phyloP scores from a whole-genome alignment of 2,797 vertebrate genomes.

The Varecia variegata region DNA sequence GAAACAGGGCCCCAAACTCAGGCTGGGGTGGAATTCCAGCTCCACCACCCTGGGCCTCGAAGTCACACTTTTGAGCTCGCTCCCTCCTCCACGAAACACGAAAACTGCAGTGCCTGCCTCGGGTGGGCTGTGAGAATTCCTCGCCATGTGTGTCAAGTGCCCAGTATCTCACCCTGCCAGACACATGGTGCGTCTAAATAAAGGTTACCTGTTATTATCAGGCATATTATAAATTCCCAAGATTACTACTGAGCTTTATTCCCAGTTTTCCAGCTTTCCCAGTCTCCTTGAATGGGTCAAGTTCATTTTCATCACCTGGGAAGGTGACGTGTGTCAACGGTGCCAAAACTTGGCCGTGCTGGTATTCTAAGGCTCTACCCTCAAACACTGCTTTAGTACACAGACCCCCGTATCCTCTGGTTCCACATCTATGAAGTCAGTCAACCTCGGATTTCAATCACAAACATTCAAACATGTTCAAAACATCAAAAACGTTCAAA shows the following conservation, averaged over 20 bases:
- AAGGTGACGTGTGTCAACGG: background rate
- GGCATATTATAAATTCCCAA: background rate
- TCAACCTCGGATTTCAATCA: background rate
- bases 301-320: background rate
- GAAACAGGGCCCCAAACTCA: background rate
- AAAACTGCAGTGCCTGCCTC: too few species aligned
- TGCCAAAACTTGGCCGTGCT: background rate
- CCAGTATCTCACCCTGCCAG: rapidly evolving
- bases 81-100: background rate
- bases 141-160: rapidly evolving
- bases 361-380: background rate
- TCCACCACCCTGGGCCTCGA: background rate
- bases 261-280: background rate
- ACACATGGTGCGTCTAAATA: background rate
- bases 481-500: background rate
- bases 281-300: background rate
- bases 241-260: background rate
- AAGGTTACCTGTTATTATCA: rapidly evolving
- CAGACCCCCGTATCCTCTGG: background rate
- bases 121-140: background rate
- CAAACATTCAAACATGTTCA: background rate
- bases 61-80: background rate
- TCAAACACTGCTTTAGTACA: background rate
- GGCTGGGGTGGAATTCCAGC: background rate
- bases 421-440: background rate